phyloP scores from a whole-genome alignment of 2,113 vertebrate species.

The Oreamnos americanus region DNA sequence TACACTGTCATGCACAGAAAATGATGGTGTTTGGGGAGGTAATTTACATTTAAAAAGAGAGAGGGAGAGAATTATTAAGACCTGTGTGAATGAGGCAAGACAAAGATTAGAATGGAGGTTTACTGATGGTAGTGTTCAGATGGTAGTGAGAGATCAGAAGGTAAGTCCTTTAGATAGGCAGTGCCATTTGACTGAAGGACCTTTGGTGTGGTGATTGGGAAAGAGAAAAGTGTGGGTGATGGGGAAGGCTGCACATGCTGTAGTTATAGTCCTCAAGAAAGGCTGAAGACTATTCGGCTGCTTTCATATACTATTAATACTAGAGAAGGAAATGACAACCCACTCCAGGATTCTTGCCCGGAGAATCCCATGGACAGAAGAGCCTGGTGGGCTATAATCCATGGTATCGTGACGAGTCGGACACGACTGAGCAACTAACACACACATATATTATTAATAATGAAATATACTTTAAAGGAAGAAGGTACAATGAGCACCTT shows the following conservation, averaged over 20 bases:
- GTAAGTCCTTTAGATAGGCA: neutral
- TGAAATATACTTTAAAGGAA: neutral
- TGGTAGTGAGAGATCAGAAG: neutral
- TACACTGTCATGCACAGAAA: neutral
- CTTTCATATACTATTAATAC: neutral
- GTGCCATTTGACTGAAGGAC: neutral
- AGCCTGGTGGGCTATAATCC: neutral
- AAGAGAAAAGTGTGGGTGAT: neutral
- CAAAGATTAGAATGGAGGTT: neutral
- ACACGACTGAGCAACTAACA: neutral
- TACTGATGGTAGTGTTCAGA: neutral
- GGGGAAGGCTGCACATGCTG: neutral
- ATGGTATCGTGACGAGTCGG: accelerated
- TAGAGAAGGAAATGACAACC: neutral
- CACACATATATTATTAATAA: neutral
- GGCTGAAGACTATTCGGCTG: neutral
- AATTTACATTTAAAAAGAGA: neutral
- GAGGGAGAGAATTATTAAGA: neutral
- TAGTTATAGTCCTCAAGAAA: neutral
- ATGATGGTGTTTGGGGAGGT: neutral
- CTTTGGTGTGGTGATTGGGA: neutral
- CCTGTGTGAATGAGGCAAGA: neutral
- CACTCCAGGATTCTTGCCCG: neutral
- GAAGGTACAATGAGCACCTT: neutral
- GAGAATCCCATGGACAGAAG: neutral